These are phyloP conservation scores for Acheta domesticus DNA, from an alignment of 2,888 invertebrate genomes.

Conservation along the genomic window DNA sequence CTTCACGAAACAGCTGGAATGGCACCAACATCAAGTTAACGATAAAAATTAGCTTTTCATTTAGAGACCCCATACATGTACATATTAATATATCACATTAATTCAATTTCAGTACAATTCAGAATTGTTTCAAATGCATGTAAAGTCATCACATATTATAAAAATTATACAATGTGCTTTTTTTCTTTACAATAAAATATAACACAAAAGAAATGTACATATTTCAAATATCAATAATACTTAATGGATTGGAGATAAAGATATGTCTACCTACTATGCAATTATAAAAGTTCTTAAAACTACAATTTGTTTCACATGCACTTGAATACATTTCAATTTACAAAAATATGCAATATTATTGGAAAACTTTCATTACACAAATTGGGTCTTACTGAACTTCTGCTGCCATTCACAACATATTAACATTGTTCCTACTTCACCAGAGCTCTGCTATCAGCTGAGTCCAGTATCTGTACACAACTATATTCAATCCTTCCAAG, in stretches of 20 bases:
- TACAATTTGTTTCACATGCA: not conserved
- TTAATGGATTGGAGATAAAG: not conserved
- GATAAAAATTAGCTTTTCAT: constrained; percentile 2
- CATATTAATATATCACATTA: not conserved
- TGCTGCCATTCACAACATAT: not conserved
- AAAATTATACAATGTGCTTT: constrained; percentile 11
- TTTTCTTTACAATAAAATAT: constrained; percentile 3
- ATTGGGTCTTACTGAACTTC: not conserved
- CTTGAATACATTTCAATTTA: constrained; percentile 1
- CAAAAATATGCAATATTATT: not conserved
- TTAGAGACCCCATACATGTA: not conserved
- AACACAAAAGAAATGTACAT: constrained; percentile 1
- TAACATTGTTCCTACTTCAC: too few relatives aligned
- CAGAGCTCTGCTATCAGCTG: too few relatives aligned
- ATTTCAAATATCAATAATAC: not conserved
- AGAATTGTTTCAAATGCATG: constrained; percentile 11
- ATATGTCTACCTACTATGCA: not conserved
- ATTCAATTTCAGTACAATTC: constrained; percentile 9
- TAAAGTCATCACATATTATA: not conserved
- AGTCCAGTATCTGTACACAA: not conserved
- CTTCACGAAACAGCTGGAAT: not conserved
- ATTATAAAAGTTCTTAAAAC: not conserved
- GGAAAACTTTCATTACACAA: not conserved
- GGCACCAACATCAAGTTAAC: not conserved
- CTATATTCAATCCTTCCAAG: not conserved